Percentiles rank a stretch among this genome's conserved stretches.
Evolutionary conservation across 2,113 vertebrate genomes (phyloP).

Genomic region (Eurypyga helias): DNA sequence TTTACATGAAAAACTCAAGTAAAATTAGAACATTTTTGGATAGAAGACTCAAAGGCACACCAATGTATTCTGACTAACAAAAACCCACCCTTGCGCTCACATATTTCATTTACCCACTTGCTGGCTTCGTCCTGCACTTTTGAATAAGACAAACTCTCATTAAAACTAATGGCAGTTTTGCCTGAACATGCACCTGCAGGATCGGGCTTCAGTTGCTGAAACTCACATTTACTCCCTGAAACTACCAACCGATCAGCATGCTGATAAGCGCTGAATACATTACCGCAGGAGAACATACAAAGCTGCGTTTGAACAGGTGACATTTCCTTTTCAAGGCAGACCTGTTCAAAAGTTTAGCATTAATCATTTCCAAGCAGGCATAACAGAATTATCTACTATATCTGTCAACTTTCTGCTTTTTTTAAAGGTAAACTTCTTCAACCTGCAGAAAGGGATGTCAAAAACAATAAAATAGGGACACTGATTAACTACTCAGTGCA

Average conservation of each 20-base stretch:
- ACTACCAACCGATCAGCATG: slow-evolving; percentile 57
- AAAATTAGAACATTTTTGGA: not conserved
- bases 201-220: slow-evolving; percentile 59
- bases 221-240: slow-evolving; percentile 64
- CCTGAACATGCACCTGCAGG: slow-evolving; percentile 68
- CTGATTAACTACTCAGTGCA: slow-evolving; percentile 48
- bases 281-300: slow-evolving; percentile 50
- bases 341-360: slow-evolving; percentile 61
- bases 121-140: slow-evolving; percentile 19
- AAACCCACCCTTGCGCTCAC: not conserved
- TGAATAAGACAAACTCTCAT: slow-evolving; percentile 50
- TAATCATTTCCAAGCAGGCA: slow-evolving; percentile 68
- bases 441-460: slow-evolving; percentile 20
- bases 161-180: slow-evolving; percentile 56
- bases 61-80: not conserved
- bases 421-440: slow-evolving; percentile 43
- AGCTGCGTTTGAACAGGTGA: slow-evolving; percentile 75
- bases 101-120: slow-evolving; percentile 23
- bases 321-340: slow-evolving; percentile 67
- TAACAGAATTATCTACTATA: slow-evolving; percentile 68
- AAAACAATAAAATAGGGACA: slow-evolving; percentile 24
- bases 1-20: slow-evolving; percentile 15
- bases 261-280: slow-evolving; percentile 63
- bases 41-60: slow-evolving; percentile 11
- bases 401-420: slow-evolving; percentile 61